Conservation (phyloP, 2,797 vertebrate genomes). For the Danio choprae region DNA sequence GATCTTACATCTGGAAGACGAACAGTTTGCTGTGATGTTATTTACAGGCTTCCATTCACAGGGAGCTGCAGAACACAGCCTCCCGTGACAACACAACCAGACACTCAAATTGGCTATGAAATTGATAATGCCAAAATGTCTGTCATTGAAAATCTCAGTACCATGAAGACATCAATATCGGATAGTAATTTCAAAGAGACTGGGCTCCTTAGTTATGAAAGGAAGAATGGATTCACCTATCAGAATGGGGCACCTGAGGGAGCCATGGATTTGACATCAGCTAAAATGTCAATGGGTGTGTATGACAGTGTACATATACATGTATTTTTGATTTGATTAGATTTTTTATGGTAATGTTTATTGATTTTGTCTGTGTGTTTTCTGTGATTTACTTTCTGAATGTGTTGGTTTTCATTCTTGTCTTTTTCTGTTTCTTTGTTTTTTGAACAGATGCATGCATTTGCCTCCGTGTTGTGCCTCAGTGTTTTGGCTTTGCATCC, state of each 20-base stretch:
- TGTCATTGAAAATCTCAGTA: slow-evolving; percentile 85
- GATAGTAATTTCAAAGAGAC: slow-evolving; percentile 89
- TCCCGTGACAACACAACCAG: slow-evolving; percentile 87
- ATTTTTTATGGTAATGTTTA: slow-evolving; percentile 20
- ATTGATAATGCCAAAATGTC: slow-evolving; percentile 83
- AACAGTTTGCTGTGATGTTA: slow-evolving; percentile 95
- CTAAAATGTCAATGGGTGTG: slow-evolving; percentile 93
- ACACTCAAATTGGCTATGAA: slow-evolving; percentile 88
- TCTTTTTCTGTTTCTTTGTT: slow-evolving; percentile 76
- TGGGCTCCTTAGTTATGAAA: slow-evolving; percentile 88
- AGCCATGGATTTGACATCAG: slow-evolving; percentile 95
- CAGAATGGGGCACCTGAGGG: slow-evolving; percentile 83
- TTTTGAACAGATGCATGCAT: slow-evolving; percentile 91
- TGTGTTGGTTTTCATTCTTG: slow-evolving; percentile 72
- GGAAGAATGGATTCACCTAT: slow-evolving; percentile 89
- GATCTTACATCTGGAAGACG: slow-evolving; percentile 94
- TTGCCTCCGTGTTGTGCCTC: slow-evolving; percentile 93
- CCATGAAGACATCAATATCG: slow-evolving; percentile 90
- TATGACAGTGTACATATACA: slow-evolving; percentile 78
- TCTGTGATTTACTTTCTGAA: slow-evolving; percentile 43
- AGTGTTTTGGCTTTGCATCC: slow-evolving; percentile 88
- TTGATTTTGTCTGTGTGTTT: slow-evolving; percentile 57
- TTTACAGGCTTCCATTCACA: slow-evolving; percentile 96
- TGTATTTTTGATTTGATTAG: slow-evolving; percentile 69
- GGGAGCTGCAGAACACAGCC: slow-evolving; percentile 91